A percentile compares a stretch with the other conserved stretches of the same genome.
Evolutionary conservation across 2,113 vertebrate genomes (phyloP).

Genomic region (Callospermophilus lateralis): DNA sequence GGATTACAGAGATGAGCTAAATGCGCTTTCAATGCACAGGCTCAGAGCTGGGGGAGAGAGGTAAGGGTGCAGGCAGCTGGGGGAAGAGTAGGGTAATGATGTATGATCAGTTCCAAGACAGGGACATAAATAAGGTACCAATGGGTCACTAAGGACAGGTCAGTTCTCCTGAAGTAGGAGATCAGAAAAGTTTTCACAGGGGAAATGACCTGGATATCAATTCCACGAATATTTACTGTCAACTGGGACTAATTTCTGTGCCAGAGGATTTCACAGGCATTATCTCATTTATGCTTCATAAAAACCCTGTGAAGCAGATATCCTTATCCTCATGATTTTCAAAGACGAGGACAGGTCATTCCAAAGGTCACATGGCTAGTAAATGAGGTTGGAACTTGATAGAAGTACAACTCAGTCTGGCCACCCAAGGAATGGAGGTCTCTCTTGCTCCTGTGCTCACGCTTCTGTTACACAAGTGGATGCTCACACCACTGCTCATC

Average conservation of each 20-base stretch:
- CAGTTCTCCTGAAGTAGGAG: background rate
- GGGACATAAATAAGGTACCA: background rate
- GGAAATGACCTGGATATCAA: slow-evolving; percentile 44
- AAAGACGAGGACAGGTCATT: background rate
- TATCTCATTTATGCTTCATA: slow-evolving; percentile 34
- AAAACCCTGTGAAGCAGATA: slow-evolving; percentile 9
- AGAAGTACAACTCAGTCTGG: background rate
- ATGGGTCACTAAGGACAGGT: background rate
- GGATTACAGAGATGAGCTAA: background rate
- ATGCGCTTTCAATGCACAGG: too few relatives aligned
- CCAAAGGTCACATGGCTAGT: background rate
- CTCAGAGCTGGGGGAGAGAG: background rate
- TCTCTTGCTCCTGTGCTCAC: background rate
- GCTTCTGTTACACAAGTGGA: background rate
- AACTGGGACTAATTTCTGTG: slow-evolving; percentile 37
- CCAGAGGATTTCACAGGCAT: slow-evolving; percentile 62
- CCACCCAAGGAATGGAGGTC: background rate
- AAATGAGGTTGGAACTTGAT: background rate
- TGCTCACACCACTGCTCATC: background rate
- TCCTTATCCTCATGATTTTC: slow-evolving; percentile 59
- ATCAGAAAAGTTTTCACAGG: slow-evolving; percentile 35
- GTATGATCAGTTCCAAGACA: background rate
- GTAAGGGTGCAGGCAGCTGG: background rate
- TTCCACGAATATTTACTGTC: slow-evolving; percentile 28
- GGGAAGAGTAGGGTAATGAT: background rate